These are phyloP conservation scores for Phylloscopus whistleri DNA, from an alignment of 2,113 vertebrate species.

Conservation along the genomic window DNA sequence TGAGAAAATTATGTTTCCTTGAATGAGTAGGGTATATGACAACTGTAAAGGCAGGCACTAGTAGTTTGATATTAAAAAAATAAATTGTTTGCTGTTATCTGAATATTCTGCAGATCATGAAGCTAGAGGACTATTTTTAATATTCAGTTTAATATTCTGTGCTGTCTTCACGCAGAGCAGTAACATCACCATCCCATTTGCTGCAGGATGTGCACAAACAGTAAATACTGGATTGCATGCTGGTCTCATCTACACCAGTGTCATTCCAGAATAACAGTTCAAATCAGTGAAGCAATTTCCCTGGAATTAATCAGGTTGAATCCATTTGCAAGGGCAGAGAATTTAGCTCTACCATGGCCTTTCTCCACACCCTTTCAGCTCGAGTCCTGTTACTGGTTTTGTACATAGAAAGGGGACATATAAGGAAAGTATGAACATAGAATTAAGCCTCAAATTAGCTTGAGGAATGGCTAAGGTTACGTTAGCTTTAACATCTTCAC, in stretches of 20 bases:
- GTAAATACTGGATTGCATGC: neutral
- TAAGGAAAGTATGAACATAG: neutral
- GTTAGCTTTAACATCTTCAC: neutral
- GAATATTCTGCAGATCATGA: neutral
- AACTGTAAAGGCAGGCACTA: constrained; percentile 29
- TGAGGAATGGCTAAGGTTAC: neutral
- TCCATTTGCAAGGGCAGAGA: neutral
- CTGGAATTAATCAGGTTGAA: neutral
- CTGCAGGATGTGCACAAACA: neutral
- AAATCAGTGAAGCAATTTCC: neutral
- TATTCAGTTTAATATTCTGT: neutral
- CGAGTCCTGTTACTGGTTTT: neutral
- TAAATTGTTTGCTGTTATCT: neutral
- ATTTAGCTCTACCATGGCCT: neutral
- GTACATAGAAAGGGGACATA: neutral
- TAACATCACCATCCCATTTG: neutral
- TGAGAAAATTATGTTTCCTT: constrained; percentile 67
- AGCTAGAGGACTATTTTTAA: neutral
- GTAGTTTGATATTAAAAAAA: neutral
- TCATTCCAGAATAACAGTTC: neutral
- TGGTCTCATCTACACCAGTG: neutral
- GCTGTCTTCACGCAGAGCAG: neutral
- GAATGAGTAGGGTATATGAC: constrained; percentile 47
- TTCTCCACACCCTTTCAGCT: neutral
- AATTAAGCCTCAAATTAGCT: neutral